Base-by-base conservation (phyloP, 1,140 invertebrate species). In the Bombus fervidus region DNA sequence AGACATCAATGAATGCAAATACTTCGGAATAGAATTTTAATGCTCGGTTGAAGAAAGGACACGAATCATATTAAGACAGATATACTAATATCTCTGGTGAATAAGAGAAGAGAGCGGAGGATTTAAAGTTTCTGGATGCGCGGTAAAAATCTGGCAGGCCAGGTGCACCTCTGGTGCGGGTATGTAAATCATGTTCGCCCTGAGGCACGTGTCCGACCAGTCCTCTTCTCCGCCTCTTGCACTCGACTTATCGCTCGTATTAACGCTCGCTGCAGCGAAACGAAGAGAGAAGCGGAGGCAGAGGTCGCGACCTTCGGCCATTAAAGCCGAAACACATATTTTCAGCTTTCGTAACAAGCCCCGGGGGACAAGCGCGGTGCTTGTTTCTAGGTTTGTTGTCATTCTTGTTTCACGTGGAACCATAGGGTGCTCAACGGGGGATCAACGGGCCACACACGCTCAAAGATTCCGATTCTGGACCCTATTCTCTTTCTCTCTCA, bases 351-450 rank as follows among this genome's bases (percentile, higher is more conserved):
- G 82, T 73, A 73, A 37, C 57, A 73, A 62, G n/a, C 47, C 68
- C 39, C 75, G 62, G 84, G 83, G 80, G 87, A 90, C 87, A 84
- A 81, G 41, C 74, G 79, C 28, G 85, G 84, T 68, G 86, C 77
- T 87, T 89, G 90, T 92, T 89, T 91, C 86, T 88, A 76, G 68
- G 87, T 90, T 90, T 92, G 91, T 93, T 93, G 92, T 92, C 89
- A 88, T 93, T 89, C 89, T 78, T 92, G 88, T 90, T 90, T 82
- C 86, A 91, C 82, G 87, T 86, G 90, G 76, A 91, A 73, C 90
- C 87, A 68, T 66, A 81, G 91, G 88, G 92, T 76, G 90, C 90
- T 84, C 91, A 31, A 73, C 81, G 81, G 89, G 91, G 89, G 85
- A 78, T 57, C 83, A 69, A 64, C 87, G 87, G 91, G 91, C 82